Evolutionary conservation across 53 echinoderm and acorn worm genomes (phyloP).

Genomic region (Hippasteria phrygiana): DNA sequence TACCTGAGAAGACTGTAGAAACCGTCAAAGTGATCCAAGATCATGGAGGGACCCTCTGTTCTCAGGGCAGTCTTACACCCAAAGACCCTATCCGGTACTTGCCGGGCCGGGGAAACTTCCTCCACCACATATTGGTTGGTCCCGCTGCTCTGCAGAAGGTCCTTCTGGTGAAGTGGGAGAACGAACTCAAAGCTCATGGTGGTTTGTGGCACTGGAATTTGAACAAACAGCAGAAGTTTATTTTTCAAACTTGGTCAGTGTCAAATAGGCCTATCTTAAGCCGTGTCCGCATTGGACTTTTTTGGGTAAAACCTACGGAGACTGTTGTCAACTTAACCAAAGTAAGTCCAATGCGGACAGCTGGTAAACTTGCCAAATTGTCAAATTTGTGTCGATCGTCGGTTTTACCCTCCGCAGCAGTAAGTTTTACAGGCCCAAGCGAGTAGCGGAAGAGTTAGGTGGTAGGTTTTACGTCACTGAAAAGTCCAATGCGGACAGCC

Average conservation of each 20-base stretch:
- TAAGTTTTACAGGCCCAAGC: no score
- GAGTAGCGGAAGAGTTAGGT: no score
- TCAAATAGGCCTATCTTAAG: no score
- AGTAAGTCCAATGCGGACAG: no score
- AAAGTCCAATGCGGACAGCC: no score
- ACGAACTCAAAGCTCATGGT: slow-evolving; percentile 92
- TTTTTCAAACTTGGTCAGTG: background rate
- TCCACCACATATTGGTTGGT: slow-evolving; percentile 96
- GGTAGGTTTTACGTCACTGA: no score
- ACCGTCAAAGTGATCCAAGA: slow-evolving; percentile 92
- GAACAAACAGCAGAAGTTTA: background rate
- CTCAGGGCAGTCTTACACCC: slow-evolving; percentile 83
- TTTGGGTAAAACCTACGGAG: no score
- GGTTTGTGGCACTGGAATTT: background rate
- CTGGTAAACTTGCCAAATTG: no score
- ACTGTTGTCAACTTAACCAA: no score
- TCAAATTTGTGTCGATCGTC: no score
- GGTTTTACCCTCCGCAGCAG: no score
- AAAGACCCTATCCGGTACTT: slow-evolving; percentile 84
- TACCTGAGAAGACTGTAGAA: slow-evolving; percentile 97
- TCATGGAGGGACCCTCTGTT: slow-evolving; percentile 82
- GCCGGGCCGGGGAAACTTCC: slow-evolving; percentile 84
- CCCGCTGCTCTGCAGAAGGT: slow-evolving; percentile 65
- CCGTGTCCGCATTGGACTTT: no score
- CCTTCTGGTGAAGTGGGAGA: slow-evolving; percentile 78